Base-by-base conservation (phyloP, 2,113 vertebrate species). In the Hyperoodon ampullatus region DNA sequence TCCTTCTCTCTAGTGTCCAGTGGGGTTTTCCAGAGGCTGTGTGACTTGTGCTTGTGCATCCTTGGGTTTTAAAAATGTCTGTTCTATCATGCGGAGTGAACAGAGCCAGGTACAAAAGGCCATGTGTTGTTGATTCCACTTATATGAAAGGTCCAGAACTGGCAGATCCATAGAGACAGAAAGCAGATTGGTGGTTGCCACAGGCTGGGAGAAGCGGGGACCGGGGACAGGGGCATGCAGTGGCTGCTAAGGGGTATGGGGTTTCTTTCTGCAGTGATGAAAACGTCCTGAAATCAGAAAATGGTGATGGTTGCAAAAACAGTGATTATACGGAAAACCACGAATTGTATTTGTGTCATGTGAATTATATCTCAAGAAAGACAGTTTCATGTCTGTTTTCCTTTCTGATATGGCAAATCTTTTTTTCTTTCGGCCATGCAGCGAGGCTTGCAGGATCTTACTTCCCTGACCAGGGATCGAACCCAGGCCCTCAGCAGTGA, bases 1-100 rank as follows among this genome's bases (percentile, higher is more conserved):
- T 90, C 3, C 5, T 10, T 70, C 70, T 28, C 23, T 80, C 42
- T 0, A 24, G 19, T 1, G 19, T 28, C 33, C 5, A 8, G 14
- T 42, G 33, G 53, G 9, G 5, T n/a, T 55, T 80, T 75, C 89
- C n/a, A 21, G 60, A 86, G 66, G 68, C 66, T 3, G 87, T 14
- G 47, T 26, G 35, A 68, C 3, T 11, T 35, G 35, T 28, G 65
- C 44, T 61, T 39, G 44, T 5, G 5, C 13, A 44, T 44, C 75
- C 65, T 33, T 72, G 65, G 55, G 28, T 44, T 91, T 87, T 19
- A 33, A 80, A 81, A 65, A 33, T 55, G 16, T 70, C 47, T 30
- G 44, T 44, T 75, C 13, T 6, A 24, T 65, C 14, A 71, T 6
- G 15, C 26, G 2, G 3, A 65, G 6, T 12, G 44, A 72, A 44